Evolutionary conservation across 37 sponge, comb jelly and placozoan species (phyloP), one percentile per base, ranked within the genome.

Genomic region (Haliclona indistincta): DNA sequence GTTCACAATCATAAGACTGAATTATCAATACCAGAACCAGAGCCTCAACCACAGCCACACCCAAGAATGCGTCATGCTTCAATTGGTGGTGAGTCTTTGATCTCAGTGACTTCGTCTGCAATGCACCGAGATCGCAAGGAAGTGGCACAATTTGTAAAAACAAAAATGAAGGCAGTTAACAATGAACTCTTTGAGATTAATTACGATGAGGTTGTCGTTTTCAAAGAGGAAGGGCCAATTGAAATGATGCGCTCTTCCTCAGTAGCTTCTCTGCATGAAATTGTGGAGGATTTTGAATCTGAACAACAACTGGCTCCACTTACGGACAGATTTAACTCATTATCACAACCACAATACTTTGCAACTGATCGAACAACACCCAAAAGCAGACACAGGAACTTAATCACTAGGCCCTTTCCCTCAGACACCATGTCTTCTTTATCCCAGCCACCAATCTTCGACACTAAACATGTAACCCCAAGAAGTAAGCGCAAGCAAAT

Each of bases 211-310:
- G 43, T 66, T 22, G 32, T 1, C 28, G 33, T 37, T 1, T 91
- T 54, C 63, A 68, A 73, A 19, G 79, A 81, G 3, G 91, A 91
- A 54, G 91, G 86, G 0, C 49, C 38, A 8, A 70, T 54, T 67
- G 77, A 68, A 28, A 86, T 86, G 3, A 52, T 91, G 55, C 74
- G 86, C 20, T 89, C 89, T 28, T n/a, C n/a, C n/a, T 58, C 60
- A 25, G 41, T 91, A 0, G 83, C 68, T 20, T 91, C 91, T 6
- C 83, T 91, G 36, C 78, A 82, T 44, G 70, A 81, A 10, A 86
- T 86, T 10, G 44, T 70, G 13, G 20, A 22, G 0, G 64, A 60
- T 7, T 60, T 22, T 26, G 55, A 63, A 17, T 51, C 56, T 33
- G 56, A 67, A 37, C 25, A 22, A 13, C 3, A 0, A 6, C 0